Evolutionary conservation across 2,797 vertebrate species (phyloP), one percentile per base, ranked within the genome.

Genomic region (Strix occidentalis): DNA sequence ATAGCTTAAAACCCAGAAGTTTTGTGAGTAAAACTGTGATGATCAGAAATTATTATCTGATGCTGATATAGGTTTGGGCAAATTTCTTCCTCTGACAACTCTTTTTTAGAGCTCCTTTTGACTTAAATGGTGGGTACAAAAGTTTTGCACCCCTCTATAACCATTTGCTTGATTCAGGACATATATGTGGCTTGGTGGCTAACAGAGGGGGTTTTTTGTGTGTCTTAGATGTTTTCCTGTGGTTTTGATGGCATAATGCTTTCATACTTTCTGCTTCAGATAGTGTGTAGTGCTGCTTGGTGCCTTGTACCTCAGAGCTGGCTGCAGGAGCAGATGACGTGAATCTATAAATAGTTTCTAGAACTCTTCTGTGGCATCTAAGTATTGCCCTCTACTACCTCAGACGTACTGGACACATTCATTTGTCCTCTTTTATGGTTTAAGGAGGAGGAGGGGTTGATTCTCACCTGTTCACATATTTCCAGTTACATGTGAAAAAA

Each of bases 401-500:
- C 45, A 66, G 87, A 75, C 6, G 0, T 63, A 31, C 43, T 65
- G 79, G 58, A 7, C 16, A 26, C 28, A 13, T 54, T 78, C 37
- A 56, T 84, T 90, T 89, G 64, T 83, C 81, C 64, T 88, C 83
- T 92, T 85, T 64, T 79, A 63, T 66, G 76, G 90, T 46, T 82
- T 79, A 83, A 63, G 74, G 54, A 91, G 31, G 71, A 29, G 71
- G 84, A 69, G 53, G 71, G 64, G 56, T 66, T 84, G 68, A 75
- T 93, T 85, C 77, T 95, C 93, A 96, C 95, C 96, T 97, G 94
- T 95, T 97, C 92, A 83, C 71, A 60, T 91, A 82, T 54, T 95
- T 97, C 96, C 84, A 87, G 77, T 91, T 95, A 81, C 70, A 41
- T 51, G 63, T 95, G 64, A 75, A 74, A 81, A 78, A 25, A 0